A percentile compares a stretch with the other conserved stretches of the same genome.
These are phyloP conservation scores for Oceanodroma leucorhoa DNA, from an alignment of 2,797 vertebrate genomes.

Conservation along the genomic window DNA sequence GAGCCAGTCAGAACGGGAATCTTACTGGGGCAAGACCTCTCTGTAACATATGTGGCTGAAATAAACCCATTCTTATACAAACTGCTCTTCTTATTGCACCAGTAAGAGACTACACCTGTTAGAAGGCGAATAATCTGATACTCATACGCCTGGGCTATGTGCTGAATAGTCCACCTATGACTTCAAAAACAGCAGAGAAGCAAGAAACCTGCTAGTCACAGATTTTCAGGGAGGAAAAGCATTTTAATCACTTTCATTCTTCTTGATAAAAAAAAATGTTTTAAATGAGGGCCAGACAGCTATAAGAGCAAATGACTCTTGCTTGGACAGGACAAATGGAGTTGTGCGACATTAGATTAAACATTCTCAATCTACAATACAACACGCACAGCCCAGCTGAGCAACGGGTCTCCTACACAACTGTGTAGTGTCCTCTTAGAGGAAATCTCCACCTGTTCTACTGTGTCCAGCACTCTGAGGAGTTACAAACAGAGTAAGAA, in stretches of 20 bases:
- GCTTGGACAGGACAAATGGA: background rate
- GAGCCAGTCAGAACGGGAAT: background rate
- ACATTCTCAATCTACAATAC: background rate
- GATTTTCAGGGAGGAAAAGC: background rate
- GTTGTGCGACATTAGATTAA: fast-evolving
- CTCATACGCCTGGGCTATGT: background rate
- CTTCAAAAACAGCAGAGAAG: background rate
- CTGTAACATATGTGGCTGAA: background rate
- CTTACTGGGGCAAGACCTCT: background rate
- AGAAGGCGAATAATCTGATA: background rate
- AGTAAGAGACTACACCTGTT: background rate
- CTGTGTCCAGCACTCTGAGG: background rate
- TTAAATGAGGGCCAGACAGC: background rate
- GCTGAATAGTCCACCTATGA: background rate
- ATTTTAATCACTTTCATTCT: background rate
- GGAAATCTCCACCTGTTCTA: background rate
- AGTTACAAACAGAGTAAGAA: background rate
- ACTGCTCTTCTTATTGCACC: background rate
- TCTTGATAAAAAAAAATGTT: background rate
- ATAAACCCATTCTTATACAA: background rate
- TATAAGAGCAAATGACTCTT: background rate
- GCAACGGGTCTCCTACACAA: background rate
- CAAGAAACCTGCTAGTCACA: background rate
- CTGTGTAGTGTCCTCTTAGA: background rate
- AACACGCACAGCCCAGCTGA: background rate